Percentiles rank a stretch among this genome's conserved stretches.
Conservation (phyloP, 2,888 invertebrate genomes). For the Latheticus oryzae region DNA sequence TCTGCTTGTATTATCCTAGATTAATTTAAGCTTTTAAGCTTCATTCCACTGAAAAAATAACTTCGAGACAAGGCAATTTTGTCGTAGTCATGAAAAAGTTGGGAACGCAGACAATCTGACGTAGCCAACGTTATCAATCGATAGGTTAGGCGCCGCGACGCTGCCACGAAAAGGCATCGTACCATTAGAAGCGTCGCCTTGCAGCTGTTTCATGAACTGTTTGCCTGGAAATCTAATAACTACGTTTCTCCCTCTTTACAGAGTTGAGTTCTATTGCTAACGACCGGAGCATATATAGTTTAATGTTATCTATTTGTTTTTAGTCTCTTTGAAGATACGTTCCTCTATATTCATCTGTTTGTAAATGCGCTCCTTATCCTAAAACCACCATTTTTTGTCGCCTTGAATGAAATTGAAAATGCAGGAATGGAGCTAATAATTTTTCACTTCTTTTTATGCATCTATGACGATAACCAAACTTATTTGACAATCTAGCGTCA, state of each 20-base stretch:
- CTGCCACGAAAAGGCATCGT: slow-evolving; percentile 51
- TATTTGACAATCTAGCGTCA: neutral
- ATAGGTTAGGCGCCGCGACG: slow-evolving; percentile 60
- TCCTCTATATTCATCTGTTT: slow-evolving; percentile 48
- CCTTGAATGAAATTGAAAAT: slow-evolving; percentile 16
- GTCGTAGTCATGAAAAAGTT: slow-evolving; percentile 1
- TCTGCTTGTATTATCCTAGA: neutral
- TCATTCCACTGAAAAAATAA: neutral
- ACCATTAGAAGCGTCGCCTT: slow-evolving; percentile 59
- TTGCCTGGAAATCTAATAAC: slow-evolving; percentile 64
- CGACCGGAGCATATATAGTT: slow-evolving; percentile 38
- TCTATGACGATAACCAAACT: neutral
- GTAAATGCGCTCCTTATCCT: slow-evolving; percentile 43
- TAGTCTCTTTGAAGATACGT: slow-evolving; percentile 48
- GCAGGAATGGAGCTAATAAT: no score
- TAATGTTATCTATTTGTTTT: slow-evolving; percentile 48
- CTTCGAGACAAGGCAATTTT: slow-evolving; percentile 1
- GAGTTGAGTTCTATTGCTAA: slow-evolving; percentile 44
- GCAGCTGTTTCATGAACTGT: slow-evolving; percentile 64
- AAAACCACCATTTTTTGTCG: slow-evolving; percentile 43
- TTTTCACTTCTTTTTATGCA: slow-evolving; percentile 41
- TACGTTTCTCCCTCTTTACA: slow-evolving; percentile 49
- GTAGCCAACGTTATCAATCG: slow-evolving; percentile 51
- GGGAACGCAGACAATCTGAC: slow-evolving; percentile 20
- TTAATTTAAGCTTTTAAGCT: neutral